These are phyloP conservation scores for Cecidostiba fungosa DNA, from an alignment of 2,888 invertebrate species.

Conservation along the genomic window DNA sequence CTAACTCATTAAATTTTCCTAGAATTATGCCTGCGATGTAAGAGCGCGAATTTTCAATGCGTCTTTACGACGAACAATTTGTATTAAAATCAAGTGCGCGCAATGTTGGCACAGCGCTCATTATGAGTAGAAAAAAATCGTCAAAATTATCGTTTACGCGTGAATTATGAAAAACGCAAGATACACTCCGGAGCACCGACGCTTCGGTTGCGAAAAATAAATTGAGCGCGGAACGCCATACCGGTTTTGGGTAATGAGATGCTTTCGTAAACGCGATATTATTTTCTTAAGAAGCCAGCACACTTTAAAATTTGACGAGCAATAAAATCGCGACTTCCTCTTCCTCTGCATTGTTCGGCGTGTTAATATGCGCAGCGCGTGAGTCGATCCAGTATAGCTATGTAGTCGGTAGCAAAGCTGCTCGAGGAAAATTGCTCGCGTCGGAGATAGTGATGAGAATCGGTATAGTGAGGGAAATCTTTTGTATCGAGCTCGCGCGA, in stretches of 20 bases:
- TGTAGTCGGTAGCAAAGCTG: background rate
- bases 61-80: background rate
- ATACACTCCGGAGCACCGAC: background rate
- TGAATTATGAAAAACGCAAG: conserved; percentile 20
- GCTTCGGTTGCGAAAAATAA: conserved; percentile 40
- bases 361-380: conserved; percentile 22
- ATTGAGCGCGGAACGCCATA: background rate
- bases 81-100: conserved; percentile 18
- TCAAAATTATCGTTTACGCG: conserved; percentile 1
- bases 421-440: conserved; percentile 32
- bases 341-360: conserved; percentile 55
- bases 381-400: background rate
- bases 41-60: conserved; percentile 10
- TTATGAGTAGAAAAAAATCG: background rate
- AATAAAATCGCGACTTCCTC: conserved; percentile 63
- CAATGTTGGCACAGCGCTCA: background rate
- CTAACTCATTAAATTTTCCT: background rate
- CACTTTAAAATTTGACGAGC: conserved; percentile 58
- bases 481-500: conserved; percentile 44
- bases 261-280: conserved; percentile 64
- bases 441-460: conserved; percentile 64
- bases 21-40: background rate
- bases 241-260: conserved; percentile 38
- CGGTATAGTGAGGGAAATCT: conserved; percentile 52
- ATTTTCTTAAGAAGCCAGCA: conserved; percentile 54